phyloP scores from a whole-genome alignment of 2,797 vertebrate genomes.

The Peromyscus nudipes region DNA sequence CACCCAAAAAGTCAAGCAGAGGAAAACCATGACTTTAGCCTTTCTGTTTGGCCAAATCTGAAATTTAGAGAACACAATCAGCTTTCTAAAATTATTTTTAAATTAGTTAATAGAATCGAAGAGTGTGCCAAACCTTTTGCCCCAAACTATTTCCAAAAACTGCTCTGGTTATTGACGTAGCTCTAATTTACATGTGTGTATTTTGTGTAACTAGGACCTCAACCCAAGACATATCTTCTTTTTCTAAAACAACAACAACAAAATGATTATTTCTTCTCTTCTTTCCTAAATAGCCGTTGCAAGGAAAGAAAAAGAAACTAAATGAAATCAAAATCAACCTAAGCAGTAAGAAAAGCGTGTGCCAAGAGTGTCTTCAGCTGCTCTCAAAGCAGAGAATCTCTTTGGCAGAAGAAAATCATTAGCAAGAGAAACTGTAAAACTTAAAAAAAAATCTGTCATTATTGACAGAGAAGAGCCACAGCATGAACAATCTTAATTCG shows the following conservation, averaged over 20 bases:
- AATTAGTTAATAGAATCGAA: conserved; percentile 51
- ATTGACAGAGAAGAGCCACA: background rate
- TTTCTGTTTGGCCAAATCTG: conserved; percentile 29
- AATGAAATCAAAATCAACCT: conserved; percentile 11
- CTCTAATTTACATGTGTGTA: background rate
- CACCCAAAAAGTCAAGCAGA: conserved; percentile 51
- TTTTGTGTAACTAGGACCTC: conserved; percentile 22
- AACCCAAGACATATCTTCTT: background rate
- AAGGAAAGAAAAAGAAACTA: conserved; percentile 48
- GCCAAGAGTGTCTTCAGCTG: background rate
- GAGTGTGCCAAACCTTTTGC: conserved; percentile 29
- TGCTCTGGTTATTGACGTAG: conserved; percentile 14
- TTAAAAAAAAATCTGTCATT: background rate
- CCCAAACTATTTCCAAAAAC: conserved; percentile 36
- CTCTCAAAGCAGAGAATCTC: conserved; percentile 53
- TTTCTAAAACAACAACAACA: conserved; percentile 38
- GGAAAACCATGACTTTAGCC: conserved; percentile 12
- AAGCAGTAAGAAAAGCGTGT: conserved; percentile 47
- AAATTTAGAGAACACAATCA: conserved; percentile 67
- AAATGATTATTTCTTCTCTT: background rate
- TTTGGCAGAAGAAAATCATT: conserved; percentile 74
- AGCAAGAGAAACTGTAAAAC: conserved; percentile 18
- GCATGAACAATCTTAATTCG: background rate
- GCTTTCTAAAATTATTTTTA: conserved; percentile 64
- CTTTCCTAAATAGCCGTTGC: conserved; percentile 5